Percentiles rank a stretch among this genome's conserved stretches.
These are phyloP conservation scores for Caenorhabditis latens DNA, from an alignment of 1,140 invertebrate genomes.

Conservation along the genomic window DNA sequence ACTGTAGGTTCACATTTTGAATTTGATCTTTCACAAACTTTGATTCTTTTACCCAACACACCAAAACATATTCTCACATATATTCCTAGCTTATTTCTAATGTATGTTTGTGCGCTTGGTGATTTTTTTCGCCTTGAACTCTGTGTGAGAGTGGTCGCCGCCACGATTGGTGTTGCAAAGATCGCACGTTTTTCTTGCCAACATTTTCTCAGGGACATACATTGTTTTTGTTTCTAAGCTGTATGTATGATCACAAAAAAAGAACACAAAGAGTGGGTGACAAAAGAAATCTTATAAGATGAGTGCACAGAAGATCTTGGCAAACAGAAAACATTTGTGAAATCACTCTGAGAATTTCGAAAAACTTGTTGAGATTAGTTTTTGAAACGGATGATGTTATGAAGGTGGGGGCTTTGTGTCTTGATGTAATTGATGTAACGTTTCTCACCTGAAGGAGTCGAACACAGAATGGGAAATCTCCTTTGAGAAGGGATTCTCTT, in stretches of 20 bases:
- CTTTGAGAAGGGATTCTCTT: slow-evolving; percentile 65
- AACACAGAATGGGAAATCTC: slow-evolving; percentile 70
- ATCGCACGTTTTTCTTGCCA: background rate
- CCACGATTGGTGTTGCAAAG: slow-evolving; percentile 7
- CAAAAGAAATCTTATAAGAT: too few relatives aligned
- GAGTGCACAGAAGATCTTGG: background rate
- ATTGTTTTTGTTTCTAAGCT: background rate
- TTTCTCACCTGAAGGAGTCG: slow-evolving; percentile 70
- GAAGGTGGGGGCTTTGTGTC: background rate
- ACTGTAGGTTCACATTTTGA: too few relatives aligned
- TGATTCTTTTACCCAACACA: background rate
- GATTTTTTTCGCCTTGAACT: background rate
- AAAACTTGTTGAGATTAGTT: background rate
- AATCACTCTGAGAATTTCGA: background rate
- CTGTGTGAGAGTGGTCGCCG: slow-evolving; percentile 1
- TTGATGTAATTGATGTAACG: background rate
- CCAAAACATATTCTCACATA: background rate
- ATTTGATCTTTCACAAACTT: background rate
- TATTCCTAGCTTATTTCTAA: background rate
- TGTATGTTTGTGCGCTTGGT: background rate
- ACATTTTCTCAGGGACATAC: background rate
- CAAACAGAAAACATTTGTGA: background rate
- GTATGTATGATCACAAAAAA: background rate
- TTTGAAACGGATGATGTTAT: background rate
- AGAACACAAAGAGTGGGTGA: too few relatives aligned